Evolutionary conservation across 1,140 invertebrate genomes (phyloP), one percentile per base, ranked within the genome.

Genomic region (Oryctes rhinoceros): DNA sequence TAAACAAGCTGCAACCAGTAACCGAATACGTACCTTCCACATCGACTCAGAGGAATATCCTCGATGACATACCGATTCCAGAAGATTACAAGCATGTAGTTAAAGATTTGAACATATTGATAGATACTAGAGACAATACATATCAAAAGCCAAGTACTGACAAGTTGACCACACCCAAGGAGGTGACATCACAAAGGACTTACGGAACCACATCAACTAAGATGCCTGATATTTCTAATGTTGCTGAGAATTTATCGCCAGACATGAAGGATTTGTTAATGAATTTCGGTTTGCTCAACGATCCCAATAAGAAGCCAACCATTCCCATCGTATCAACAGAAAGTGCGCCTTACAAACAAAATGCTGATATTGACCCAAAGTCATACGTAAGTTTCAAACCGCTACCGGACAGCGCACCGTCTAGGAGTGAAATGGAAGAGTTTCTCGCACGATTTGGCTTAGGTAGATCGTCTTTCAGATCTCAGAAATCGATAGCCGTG

Each of bases 351-450:
- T 53, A 49, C 71, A 83, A 84, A 11, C 84, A 83, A 71, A 83
- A 81, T 67, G 83, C 83, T 4, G 81, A 84, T 81, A 81, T 87
- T 15, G 84, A 86, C 44, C 87, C 85, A 11, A 87, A 89, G 67
- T 90, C 90, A 0, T 92, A 91, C 80, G 85, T 88, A 0, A 89
- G 87, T 18, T 92, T 92, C 79, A 92, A 92, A 84, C 91, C 91
- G 1, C 81, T 92, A 5, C 91, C 91, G 10, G 87, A 87, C 13
- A 87, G 87, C 10, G 83, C 81, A 4, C 83, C 88, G 0, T 86
- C 86, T 44, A 88, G 90, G 71, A 84, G 88, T 47, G 91, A 91
- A 48, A 92, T 92, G 91, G 89, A 88, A 79, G 87, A 89, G 11
- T 90, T 92, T 39, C 81, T 92, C 20, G 88, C 89, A 0, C 88